Evolutionary conservation across 2,888 invertebrate species (phyloP), one percentile per base, ranked within the genome.

Genomic region (Anagyrus pseudococci): DNA sequence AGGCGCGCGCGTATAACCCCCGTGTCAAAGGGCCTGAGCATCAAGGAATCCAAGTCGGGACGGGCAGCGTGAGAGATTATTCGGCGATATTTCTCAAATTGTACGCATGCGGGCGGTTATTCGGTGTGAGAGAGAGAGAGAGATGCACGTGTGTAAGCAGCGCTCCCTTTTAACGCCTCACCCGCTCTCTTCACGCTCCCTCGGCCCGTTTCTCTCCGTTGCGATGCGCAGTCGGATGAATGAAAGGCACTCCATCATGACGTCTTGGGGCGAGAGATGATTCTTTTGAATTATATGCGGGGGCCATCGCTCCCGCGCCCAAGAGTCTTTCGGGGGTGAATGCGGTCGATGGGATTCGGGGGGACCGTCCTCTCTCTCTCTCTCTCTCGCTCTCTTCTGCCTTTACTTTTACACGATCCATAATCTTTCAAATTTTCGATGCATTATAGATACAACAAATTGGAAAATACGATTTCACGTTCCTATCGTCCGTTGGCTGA

Each of bases 241-340:
- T 58, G 63, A 53, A 58, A 58, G 40, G 54, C 54, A 58, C 58
- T 58, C 48, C 50, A 49, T 63, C 62, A 62, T 58, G 33, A 8
- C 26, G 29, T 43, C n/a, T 43, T n/a, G 10, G 53, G 2, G 41
- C 52, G 44, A 59, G 55, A 40, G 25, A 52, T 41, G 53, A 47
- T 58, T 59, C 47, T 29, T 55, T 55, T 50, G 63, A 59, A 41
- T 64, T 40, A 50, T 58, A 17, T 10, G 29, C 29, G 29, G 20
- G 63, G 62, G 29, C 33, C 48, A 47, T 17, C 59, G 20, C 22
- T 22, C 33, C 20, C 29, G 4, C 50, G 17, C 25, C 33, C 4
- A 13, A 17, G 20, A 23, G 22, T 43, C 17, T 13, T 55, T 26
- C 50, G 57, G 48, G 61, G 68, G 69, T 72, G n/a, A n/a, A n/a